Evolutionary conservation across 2,888 invertebrate species (phyloP).

Genomic region (Mayetiola destructor): DNA sequence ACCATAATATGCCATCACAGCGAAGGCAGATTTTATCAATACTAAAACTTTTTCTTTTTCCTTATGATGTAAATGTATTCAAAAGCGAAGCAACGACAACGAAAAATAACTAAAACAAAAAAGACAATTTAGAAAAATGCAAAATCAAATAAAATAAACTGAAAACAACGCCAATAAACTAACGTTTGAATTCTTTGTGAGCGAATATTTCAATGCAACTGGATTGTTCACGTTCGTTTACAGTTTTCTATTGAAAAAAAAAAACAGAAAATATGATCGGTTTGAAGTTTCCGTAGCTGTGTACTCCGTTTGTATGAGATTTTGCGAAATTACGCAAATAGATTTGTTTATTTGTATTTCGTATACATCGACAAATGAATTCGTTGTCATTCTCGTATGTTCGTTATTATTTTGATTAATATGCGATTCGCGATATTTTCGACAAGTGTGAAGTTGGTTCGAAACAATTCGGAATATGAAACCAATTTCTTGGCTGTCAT

Average conservation of each 20-base stretch:
- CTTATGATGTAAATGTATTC: too few species aligned
- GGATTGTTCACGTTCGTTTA: too few species aligned
- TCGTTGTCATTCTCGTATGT: too few species aligned
- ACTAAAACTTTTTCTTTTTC: not conserved
- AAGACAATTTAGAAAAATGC: not conserved
- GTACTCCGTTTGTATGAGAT: not conserved
- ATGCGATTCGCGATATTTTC: not conserved
- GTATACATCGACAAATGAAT: slow-evolving; percentile 1
- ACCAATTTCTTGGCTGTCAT: too few species aligned
- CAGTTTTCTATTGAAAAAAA: not conserved
- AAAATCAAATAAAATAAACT: not conserved
- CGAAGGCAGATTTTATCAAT: not conserved
- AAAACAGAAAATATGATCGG: not conserved
- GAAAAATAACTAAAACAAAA: not conserved
- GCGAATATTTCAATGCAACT: too few species aligned
- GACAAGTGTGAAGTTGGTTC: slow-evolving; percentile 3
- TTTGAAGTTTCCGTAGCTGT: not conserved
- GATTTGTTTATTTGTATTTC: not conserved
- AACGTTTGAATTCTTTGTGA: not conserved
- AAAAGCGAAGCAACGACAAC: not conserved
- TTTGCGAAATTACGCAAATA: slow-evolving; percentile 5
- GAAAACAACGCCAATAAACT: not conserved
- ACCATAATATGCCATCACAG: slow-evolving; percentile 8
- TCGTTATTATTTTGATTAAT: too few species aligned
- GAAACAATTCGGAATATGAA: too few species aligned